A percentile compares a stretch with the other conserved stretches of the same genome.
These are phyloP conservation scores for Malachius bipustulatus DNA, from an alignment of 2,888 invertebrate genomes.

Conservation along the genomic window DNA sequence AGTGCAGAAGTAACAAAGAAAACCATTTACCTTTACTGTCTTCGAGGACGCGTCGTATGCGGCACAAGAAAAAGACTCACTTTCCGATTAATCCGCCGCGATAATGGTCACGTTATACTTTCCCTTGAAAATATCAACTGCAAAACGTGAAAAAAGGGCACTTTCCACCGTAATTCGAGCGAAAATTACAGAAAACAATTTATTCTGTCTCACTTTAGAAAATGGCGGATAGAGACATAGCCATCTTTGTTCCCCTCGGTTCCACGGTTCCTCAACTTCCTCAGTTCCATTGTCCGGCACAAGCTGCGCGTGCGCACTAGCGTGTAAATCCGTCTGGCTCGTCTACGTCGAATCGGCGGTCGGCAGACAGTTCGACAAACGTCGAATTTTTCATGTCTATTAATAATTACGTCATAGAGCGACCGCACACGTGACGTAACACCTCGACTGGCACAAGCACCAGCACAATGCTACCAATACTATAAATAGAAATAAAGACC, in stretches of 20 bases:
- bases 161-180: constrained; percentile 20
- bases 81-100: constrained; percentile 16
- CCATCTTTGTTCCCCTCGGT: constrained; percentile 37
- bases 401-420: too few species aligned
- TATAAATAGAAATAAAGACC: too few species aligned
- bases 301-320: background rate
- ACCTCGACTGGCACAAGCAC: too few species aligned
- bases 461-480: too few species aligned
- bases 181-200: constrained; percentile 33
- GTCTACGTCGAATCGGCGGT: constrained; percentile 2
- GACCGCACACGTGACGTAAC: too few species aligned
- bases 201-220: constrained; percentile 40
- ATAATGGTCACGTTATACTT: constrained; percentile 5
- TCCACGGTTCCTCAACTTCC: too few species aligned
- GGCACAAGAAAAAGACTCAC: constrained; percentile 16
- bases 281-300: constrained; percentile 1
- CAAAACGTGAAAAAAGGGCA: background rate
- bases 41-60: constrained; percentile 25
- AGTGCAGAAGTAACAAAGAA: constrained; percentile 38
- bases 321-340: background rate
- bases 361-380: too few species aligned
- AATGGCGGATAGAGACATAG: constrained; percentile 38
- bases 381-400: too few species aligned
- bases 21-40: constrained; percentile 36
- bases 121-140: background rate